Conservation (phyloP, 2,888 invertebrate species). For the Phaonia tiefii region DNA sequence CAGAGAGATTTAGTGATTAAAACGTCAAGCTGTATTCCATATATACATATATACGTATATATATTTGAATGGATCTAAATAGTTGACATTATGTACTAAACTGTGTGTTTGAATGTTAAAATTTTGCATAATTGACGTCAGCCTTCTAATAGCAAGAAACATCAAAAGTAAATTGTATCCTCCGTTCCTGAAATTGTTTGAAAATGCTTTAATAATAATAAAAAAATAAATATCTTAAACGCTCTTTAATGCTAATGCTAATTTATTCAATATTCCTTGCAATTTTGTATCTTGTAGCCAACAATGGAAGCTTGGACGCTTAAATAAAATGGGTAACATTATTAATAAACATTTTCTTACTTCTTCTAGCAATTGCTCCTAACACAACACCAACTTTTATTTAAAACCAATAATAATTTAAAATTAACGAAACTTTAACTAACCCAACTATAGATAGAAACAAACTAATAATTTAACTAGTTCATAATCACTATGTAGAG, state of each 20-base stretch:
- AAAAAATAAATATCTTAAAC: slow-evolving; percentile 29
- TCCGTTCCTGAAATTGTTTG: not conserved
- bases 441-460: slow-evolving; percentile 29
- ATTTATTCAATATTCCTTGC: slow-evolving; percentile 67
- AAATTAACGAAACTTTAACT: slow-evolving; percentile 30
- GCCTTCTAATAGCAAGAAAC: too few relatives aligned
- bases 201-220: slow-evolving; percentile 20
- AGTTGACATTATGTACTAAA: too few relatives aligned
- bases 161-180: not conserved
- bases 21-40: too few relatives aligned
- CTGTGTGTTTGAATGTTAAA: too few relatives aligned
- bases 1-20: too few relatives aligned
- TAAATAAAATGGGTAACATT: slow-evolving; percentile 80
- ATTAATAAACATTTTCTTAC: slow-evolving; percentile 27
- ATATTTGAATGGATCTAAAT: too few relatives aligned
- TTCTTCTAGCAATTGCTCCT: slow-evolving; percentile 33
- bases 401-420: slow-evolving; percentile 7
- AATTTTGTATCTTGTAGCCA: slow-evolving; percentile 79
- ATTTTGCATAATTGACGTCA: too few relatives aligned
- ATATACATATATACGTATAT: too few relatives aligned
- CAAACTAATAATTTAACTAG: not conserved
- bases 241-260: slow-evolving; percentile 56
- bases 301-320: slow-evolving; percentile 81
- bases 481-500: not conserved
- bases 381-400: slow-evolving; percentile 13